phyloP scores from a whole-genome alignment of 2,888 invertebrate species.

The Apodemia zela region DNA sequence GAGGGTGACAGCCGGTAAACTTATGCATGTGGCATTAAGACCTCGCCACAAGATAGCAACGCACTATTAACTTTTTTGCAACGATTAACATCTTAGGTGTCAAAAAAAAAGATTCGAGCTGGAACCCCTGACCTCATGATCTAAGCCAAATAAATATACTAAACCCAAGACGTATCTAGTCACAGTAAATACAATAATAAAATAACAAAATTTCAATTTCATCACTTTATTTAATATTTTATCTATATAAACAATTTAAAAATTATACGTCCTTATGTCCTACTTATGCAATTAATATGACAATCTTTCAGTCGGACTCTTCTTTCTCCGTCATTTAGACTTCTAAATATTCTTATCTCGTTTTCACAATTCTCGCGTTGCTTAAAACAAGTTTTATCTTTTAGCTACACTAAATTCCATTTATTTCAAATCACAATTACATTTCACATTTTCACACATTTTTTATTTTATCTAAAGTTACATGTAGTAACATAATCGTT shows the following conservation, averaged over 20 bases:
- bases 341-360: constrained; percentile 30
- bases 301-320: constrained; percentile 48
- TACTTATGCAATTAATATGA: constrained; percentile 46
- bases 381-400: constrained; percentile 27
- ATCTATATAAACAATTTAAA: constrained; percentile 77
- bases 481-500: not conserved
- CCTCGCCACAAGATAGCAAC: too few species aligned
- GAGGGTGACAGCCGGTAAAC: too few species aligned
- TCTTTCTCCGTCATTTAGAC: constrained; percentile 34
- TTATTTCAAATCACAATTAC: constrained; percentile 28
- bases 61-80: too few species aligned
- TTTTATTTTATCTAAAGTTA: not conserved
- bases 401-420: constrained; percentile 26
- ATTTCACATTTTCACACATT: not conserved
- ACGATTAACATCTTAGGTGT: too few species aligned
- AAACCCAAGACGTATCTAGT: too few species aligned
- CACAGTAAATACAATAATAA: not conserved
- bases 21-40: too few species aligned
- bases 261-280: constrained; percentile 47
- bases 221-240: constrained; percentile 75
- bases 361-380: constrained; percentile 27
- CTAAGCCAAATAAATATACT: too few species aligned
- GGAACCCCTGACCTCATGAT: too few species aligned
- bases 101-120: too few species aligned
- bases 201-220: constrained; percentile 50